phyloP scores from a whole-genome alignment of 2,888 invertebrate genomes.

The Lithosia quadra region DNA sequence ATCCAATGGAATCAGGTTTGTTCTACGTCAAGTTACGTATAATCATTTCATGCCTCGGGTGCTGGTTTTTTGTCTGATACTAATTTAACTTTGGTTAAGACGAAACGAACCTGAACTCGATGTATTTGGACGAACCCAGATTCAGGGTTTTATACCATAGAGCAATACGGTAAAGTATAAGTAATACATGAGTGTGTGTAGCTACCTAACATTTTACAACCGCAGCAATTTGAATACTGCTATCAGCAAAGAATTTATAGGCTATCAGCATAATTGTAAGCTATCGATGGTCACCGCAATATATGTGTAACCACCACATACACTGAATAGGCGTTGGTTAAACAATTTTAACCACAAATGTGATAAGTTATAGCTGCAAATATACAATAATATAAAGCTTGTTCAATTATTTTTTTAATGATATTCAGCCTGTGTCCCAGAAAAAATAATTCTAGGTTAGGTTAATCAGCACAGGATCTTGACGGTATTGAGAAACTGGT shows the following conservation, averaged over 20 bases:
- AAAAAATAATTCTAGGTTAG: too few species aligned
- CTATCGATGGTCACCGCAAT: background rate
- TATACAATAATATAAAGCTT: too few species aligned
- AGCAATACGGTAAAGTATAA: background rate
- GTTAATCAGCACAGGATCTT: too few species aligned
- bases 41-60: background rate
- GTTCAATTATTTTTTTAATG: too few species aligned
- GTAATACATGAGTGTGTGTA: background rate
- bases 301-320: background rate
- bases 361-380: background rate
- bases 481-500: too few species aligned
- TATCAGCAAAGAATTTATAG: too few species aligned
- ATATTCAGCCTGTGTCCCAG: too few species aligned
- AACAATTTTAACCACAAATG: background rate
- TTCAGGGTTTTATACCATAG: too few species aligned
- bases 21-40: background rate
- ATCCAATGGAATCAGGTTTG: background rate
- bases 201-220: background rate
- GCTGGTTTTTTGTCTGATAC: background rate
- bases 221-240: background rate
- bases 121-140: background rate
- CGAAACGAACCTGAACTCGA: background rate
- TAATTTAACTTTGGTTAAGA: background rate
- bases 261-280: too few species aligned
- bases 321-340: background rate